These are phyloP conservation scores for Anadara kagoshimensis DNA, from an alignment of 1,140 invertebrate genomes.

Conservation along the genomic window DNA sequence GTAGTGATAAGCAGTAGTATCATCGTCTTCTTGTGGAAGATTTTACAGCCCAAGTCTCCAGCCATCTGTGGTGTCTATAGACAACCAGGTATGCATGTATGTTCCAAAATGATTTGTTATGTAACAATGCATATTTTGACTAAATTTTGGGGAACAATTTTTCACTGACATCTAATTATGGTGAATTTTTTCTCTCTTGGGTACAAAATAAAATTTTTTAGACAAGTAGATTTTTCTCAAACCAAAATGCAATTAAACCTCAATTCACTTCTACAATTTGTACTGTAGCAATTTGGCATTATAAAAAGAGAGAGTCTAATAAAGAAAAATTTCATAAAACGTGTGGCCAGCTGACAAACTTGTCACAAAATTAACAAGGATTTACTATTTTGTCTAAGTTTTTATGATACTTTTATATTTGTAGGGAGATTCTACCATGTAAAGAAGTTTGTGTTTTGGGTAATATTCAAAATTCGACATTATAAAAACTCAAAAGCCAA, in stretches of 20 bases:
- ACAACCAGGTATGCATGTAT: constrained; percentile 39
- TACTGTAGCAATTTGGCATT: no score
- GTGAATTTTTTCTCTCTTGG: neutral
- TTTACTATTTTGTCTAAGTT: no score
- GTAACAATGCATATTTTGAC: neutral
- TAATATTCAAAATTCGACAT: constrained; percentile 39
- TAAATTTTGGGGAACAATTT: neutral
- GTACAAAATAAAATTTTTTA: neutral
- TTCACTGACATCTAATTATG: neutral
- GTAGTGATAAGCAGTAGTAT: neutral
- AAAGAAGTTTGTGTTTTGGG: constrained; percentile 44
- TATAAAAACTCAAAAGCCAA: constrained; percentile 29
- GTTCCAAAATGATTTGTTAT: neutral
- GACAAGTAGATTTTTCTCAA: neutral
- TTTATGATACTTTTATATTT: no score
- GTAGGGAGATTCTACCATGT: constrained; percentile 54
- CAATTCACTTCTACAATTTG: neutral
- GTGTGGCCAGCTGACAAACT: no score
- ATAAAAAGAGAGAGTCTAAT: no score
- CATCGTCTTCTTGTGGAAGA: constrained; percentile 18
- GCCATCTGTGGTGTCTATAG: constrained; percentile 41
- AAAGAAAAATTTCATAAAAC: no score
- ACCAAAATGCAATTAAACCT: neutral
- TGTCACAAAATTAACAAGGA: no score
- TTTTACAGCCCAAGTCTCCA: constrained; percentile 24